phyloP scores from a whole-genome alignment of 2,113 vertebrate genomes.

The Pandion haliaetus region DNA sequence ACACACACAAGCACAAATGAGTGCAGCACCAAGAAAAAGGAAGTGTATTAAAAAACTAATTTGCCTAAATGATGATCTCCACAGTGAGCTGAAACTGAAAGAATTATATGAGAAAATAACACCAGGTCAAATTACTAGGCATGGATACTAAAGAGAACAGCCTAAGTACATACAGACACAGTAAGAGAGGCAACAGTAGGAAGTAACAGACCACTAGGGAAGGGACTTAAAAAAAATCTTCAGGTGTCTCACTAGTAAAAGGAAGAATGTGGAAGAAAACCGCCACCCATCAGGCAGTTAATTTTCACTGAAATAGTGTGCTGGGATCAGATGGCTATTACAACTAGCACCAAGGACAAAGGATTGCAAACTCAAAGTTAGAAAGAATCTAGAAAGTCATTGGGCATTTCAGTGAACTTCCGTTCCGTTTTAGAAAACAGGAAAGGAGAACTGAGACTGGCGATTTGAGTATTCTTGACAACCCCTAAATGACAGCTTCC shows the following conservation, averaged over 20 bases:
- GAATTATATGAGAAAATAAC: not conserved
- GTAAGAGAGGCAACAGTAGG: not conserved
- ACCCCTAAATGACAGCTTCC: not conserved
- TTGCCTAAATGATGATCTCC: not conserved
- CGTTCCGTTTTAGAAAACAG: not conserved
- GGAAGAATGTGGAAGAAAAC: not conserved
- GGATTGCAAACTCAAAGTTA: not conserved
- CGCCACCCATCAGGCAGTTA: not conserved
- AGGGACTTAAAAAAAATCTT: not conserved
- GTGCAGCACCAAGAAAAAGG: not conserved
- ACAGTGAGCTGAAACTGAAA: not conserved
- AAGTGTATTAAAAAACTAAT: not conserved
- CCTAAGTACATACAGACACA: rapidly evolving
- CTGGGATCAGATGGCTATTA: not conserved
- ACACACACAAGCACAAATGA: not conserved
- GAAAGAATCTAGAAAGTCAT: not conserved
- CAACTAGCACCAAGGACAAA: not conserved
- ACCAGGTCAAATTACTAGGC: not conserved
- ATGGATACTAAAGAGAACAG: not conserved
- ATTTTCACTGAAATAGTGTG: rapidly evolving
- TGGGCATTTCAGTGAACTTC: not conserved
- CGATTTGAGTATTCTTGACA: not conserved
- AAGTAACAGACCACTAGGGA: not conserved
- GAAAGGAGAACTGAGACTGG: constrained; percentile 14
- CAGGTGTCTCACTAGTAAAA: not conserved